These are phyloP conservation scores for Elephantulus edwardii DNA, from an alignment of 2,113 vertebrate genomes.

Conservation along the genomic window DNA sequence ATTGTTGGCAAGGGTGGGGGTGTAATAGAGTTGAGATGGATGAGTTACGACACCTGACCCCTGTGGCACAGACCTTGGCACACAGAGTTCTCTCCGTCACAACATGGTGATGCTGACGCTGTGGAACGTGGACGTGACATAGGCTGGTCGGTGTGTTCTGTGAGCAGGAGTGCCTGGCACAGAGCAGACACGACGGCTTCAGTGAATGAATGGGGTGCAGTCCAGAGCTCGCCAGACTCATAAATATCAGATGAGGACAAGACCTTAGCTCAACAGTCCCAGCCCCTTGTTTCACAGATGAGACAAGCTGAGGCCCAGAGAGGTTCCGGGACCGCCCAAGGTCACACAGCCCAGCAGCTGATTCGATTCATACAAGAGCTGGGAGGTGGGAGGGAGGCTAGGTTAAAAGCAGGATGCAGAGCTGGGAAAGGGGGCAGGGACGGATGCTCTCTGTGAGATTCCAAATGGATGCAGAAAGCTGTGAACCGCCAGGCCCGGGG, in stretches of 20 bases:
- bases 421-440: background rate
- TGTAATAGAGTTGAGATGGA: background rate
- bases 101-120: conserved; percentile 1
- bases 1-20: background rate
- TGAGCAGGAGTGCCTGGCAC: conserved; percentile 23
- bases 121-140: background rate
- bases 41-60: background rate
- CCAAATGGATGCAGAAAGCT: conserved; percentile 70
- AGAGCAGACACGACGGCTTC: background rate
- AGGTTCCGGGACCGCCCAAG: conserved; percentile 45
- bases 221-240: conserved; percentile 44
- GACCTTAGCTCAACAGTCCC: conserved; percentile 5
- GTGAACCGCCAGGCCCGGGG: background rate
- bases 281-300: conserved; percentile 1
- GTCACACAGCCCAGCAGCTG: conserved; percentile 38
- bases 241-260: conserved; percentile 52
- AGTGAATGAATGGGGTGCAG: conserved; percentile 59
- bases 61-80: conserved; percentile 26
- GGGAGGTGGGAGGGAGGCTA: background rate
- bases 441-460: background rate
- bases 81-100: background rate
- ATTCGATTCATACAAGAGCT: background rate
- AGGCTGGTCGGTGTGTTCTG: background rate
- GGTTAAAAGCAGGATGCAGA: conserved; percentile 41
- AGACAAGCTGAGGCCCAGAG: conserved; percentile 47